phyloP scores from a whole-genome alignment of 2,113 vertebrate species.

The Gadus macrocephalus region DNA sequence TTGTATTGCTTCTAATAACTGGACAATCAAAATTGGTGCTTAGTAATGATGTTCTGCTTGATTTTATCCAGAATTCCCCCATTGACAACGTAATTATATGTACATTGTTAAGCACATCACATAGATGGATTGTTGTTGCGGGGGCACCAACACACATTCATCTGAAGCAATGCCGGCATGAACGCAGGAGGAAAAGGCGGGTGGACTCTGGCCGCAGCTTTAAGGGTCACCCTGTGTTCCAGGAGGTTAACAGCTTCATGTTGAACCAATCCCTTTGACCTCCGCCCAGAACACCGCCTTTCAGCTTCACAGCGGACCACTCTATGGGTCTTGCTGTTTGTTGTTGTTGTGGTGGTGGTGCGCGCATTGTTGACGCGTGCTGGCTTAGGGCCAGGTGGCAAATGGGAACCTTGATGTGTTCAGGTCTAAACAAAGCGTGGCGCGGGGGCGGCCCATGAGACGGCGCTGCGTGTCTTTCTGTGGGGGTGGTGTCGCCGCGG shows the following conservation, averaged over 20 bases:
- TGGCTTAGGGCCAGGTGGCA: conserved; percentile 34
- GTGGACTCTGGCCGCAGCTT: background rate
- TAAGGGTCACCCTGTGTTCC: conserved; percentile 3
- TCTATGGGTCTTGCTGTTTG: conserved; percentile 2
- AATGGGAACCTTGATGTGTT: conserved; percentile 54
- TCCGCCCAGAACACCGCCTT: background rate
- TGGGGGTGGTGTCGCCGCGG: conserved; percentile 41
- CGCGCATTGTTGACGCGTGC: conserved; percentile 25
- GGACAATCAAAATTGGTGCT: no score
- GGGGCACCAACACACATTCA: no score
- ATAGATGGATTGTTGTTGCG: no score
- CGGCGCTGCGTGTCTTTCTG: background rate
- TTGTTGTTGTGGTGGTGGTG: conserved; percentile 1
- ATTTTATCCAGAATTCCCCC: no score
- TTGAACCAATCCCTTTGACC: conserved; percentile 12
- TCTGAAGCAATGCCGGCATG: no score
- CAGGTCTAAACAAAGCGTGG: conserved; percentile 44
- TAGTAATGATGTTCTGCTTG: no score
- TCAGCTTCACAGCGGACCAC: conserved; percentile 29
- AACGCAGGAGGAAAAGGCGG: no score
- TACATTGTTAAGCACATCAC: no score
- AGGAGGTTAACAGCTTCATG: conserved; percentile 8
- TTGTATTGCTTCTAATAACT: no score
- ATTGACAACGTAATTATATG: no score
- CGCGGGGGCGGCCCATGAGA: conserved; percentile 2